Base-by-base conservation (phyloP, 2,797 vertebrate species). In the Naso thynnoides region DNA sequence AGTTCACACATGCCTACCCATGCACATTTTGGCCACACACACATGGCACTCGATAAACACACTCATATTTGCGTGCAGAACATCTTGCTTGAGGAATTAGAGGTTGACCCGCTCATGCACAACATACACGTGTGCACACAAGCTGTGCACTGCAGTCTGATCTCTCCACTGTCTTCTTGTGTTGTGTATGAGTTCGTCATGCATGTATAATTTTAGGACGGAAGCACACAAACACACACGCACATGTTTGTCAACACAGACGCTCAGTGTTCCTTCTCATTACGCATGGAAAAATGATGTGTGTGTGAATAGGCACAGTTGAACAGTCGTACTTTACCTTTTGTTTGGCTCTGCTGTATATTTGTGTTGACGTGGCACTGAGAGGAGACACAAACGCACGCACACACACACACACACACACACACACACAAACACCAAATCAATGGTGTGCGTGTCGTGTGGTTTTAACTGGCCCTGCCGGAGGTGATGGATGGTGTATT, bases 401-500 rank as follows among this genome's bases (percentile, higher is more conserved):
- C 63, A 39, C 33, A 23, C 26, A 52, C 38, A 47, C 23, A 16
- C 6, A 24, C 2, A 24, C 45, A 49, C 47, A 49, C 11, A 49
- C 63, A 24, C 21, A 16, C 47, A 61, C 62, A 66, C 27, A 24
- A 11, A 54, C 49, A 23, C 27, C 10, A 14, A 71, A 81, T 80
- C 82, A 78, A 60, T 73, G 45, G 48, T 14, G 76, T 71, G 62
- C 6, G 6, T 72, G 70, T 84, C 76, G 26, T 65, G 55, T 50
- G 71, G 78, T 75, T 81, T 86, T 54, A 81, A 79, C 79, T 8
- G 65, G 60, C 73, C 60, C 48, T 18, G 60, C 58, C 13, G 13
- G 18, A 21, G 2, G 69, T 90, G 90, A 91, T 89, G 81, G 88
- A 93, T 88, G 85, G 73, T 45, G 67, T 87, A 41, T 89, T 90